Evolutionary conservation across 2,888 invertebrate genomes (phyloP).

Genomic region (Brachylomia viminalis): DNA sequence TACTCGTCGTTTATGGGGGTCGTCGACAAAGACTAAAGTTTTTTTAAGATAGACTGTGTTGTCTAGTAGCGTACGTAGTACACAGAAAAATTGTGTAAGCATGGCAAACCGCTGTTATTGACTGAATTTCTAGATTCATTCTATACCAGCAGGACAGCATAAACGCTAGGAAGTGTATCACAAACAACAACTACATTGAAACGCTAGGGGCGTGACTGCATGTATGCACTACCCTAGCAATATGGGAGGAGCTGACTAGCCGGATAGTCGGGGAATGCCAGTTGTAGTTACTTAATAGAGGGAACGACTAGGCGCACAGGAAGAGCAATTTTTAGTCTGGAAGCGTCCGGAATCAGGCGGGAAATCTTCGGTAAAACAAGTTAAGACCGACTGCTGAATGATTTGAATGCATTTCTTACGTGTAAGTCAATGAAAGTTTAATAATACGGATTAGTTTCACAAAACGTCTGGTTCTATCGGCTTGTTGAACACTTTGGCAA

Average conservation of each 20-base stretch:
- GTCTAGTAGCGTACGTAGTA: not conserved
- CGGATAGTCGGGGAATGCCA: not conserved
- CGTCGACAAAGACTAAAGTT: not conserved
- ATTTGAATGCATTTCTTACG: no score
- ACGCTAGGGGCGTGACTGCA: not conserved
- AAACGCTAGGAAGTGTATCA: not conserved
- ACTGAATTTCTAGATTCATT: not conserved
- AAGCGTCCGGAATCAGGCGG: no score
- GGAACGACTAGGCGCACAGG: not conserved
- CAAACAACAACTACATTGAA: not conserved
- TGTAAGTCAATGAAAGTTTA: no score
- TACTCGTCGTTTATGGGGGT: not conserved
- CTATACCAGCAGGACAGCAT: not conserved
- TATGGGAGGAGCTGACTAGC: not conserved
- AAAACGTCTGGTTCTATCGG: no score
- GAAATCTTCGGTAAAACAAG: no score
- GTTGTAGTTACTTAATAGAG: not conserved
- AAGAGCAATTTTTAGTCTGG: not conserved
- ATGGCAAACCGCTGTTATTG: constrained; percentile 2
- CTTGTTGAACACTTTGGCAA: no score
- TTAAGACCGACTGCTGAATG: no score
- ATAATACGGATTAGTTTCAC: no score
- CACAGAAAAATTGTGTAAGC: constrained; percentile 3
- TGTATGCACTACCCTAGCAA: constrained; percentile 1
- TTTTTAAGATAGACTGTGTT: not conserved